phyloP scores from a whole-genome alignment of 1,140 invertebrate species.

The Whitmania pigra region DNA sequence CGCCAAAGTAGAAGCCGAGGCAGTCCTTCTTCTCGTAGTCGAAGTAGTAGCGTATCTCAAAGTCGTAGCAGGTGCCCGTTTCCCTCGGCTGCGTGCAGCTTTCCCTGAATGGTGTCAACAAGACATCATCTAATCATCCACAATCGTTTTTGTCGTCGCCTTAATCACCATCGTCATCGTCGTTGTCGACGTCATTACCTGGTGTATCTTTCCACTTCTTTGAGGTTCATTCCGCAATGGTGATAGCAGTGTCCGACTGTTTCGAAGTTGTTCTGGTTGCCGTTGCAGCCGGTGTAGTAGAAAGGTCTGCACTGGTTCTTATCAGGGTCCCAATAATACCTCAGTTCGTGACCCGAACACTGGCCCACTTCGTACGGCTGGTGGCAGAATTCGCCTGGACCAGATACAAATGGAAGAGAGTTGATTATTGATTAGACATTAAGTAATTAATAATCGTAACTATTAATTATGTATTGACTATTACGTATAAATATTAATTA shows the following conservation, averaged over 20 bases:
- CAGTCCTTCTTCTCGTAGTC: constrained; percentile 49
- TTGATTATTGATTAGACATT: neutral
- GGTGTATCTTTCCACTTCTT: neutral
- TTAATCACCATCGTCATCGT: neutral
- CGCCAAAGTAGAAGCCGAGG: constrained; percentile 52
- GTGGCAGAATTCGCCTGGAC: constrained; percentile 26
- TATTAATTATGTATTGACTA: no score
- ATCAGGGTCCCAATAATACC: constrained; percentile 49
- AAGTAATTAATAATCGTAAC: no score
- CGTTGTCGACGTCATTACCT: neutral
- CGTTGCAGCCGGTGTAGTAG: constrained; percentile 54
- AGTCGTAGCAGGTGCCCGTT: neutral
- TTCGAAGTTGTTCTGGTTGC: constrained; percentile 57
- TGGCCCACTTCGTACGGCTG: constrained; percentile 44
- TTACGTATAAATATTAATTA: no score
- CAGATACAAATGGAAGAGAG: neutral
- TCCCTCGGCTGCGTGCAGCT: neutral
- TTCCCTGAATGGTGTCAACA: neutral
- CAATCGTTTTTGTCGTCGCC: neutral
- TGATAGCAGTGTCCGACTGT: constrained; percentile 26
- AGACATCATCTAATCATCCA: neutral
- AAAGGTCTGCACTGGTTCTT: constrained; percentile 49
- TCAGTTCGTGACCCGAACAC: constrained; percentile 49
- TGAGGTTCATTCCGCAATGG: constrained; percentile 26
- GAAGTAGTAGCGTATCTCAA: constrained; percentile 32